Evolutionary conservation across 1,140 invertebrate genomes (phyloP).

Genomic region (Ladona fulva): DNA sequence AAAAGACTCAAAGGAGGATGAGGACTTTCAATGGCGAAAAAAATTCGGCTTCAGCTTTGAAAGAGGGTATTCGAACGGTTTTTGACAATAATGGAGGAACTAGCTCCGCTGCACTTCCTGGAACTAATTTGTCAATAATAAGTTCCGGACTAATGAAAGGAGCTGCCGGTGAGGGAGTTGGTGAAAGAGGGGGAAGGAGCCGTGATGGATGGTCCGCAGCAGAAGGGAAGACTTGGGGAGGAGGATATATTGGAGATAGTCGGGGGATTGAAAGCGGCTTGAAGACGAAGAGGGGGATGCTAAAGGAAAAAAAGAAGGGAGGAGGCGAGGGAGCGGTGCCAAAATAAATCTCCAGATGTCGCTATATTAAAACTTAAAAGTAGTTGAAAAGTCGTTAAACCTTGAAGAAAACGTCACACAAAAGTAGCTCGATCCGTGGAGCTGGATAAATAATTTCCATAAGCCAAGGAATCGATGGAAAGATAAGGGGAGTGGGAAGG

Average conservation of each 20-base stretch:
- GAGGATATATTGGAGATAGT: neutral
- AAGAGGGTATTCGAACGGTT: slow-evolving; percentile 12
- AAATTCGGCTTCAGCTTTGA: neutral
- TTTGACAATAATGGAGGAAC: neutral
- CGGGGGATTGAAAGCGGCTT: neutral
- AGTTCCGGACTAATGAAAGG: slow-evolving; percentile 17
- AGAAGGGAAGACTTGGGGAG: slow-evolving; percentile 9
- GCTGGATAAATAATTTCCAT: too few relatives aligned
- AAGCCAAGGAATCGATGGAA: too few relatives aligned
- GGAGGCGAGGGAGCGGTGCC: slow-evolving; percentile 17
- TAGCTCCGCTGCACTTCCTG: neutral
- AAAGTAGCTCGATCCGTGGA: too few relatives aligned
- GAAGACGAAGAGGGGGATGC: neutral
- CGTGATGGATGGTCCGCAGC: neutral
- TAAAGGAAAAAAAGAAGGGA: neutral
- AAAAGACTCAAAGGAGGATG: too few relatives aligned
- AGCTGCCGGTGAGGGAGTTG: slow-evolving; percentile 7
- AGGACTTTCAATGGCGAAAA: neutral
- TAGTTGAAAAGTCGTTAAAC: too few relatives aligned
- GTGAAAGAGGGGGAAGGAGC: neutral
- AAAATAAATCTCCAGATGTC: too few relatives aligned
- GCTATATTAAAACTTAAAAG: too few relatives aligned
- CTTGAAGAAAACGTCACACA: too few relatives aligned
- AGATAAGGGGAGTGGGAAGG: too few relatives aligned
- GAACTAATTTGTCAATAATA: slow-evolving; percentile 13